Evolutionary conservation across 2,113 vertebrate genomes (phyloP), one percentile per base, ranked within the genome.

Genomic region (Gobius niger): DNA sequence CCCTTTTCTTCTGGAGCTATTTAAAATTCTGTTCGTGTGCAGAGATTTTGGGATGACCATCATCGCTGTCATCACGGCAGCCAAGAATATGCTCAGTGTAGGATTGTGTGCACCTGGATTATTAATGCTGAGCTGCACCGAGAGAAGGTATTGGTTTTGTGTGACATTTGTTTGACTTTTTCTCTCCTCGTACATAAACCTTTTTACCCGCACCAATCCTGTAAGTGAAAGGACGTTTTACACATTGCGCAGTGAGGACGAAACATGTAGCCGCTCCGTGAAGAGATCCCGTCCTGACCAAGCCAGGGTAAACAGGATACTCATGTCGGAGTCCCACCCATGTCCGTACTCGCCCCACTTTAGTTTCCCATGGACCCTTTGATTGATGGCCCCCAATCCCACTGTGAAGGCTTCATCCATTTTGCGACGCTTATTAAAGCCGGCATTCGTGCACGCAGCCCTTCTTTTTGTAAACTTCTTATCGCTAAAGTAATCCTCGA

Each of bases 251-350:
- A 8, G n/a, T 4, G 16, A n/a, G 5, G 6, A 7, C 4, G 9
- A 41, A 54, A 9, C 16, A 0, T 47, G 9, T 60, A 18, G 34
- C 49, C 47, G 15, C 65, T 2, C 16, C 63, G 54, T 69, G 52
- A 34, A 69, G 65, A 68, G 73, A 72, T 64, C 59, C 68, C 59
- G 19, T 46, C 16, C 62, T 42, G 71, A 14, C 34, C 18, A 62
- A 59, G 67, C 67, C 41, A 72, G 63, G 65, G 77, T 83, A 83
- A 89, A 88, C 87, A 89, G 90, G 85, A 90, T 82, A 70, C 84
- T 83, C 76, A 75, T 50, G 59, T 78, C 77, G 68, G 73, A 64
- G 78, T 82, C 72, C 73, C 86, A 75, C 83, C 83, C 81, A 65
- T 63, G 70, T 72, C 72, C 47, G 46, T n/a, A 56, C 73, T 81